A percentile compares a stretch with the other conserved stretches of the same genome.
These are phyloP conservation scores for Drosophila kurseongensis DNA, from an alignment of 1,140 invertebrate species.

Conservation along the genomic window DNA sequence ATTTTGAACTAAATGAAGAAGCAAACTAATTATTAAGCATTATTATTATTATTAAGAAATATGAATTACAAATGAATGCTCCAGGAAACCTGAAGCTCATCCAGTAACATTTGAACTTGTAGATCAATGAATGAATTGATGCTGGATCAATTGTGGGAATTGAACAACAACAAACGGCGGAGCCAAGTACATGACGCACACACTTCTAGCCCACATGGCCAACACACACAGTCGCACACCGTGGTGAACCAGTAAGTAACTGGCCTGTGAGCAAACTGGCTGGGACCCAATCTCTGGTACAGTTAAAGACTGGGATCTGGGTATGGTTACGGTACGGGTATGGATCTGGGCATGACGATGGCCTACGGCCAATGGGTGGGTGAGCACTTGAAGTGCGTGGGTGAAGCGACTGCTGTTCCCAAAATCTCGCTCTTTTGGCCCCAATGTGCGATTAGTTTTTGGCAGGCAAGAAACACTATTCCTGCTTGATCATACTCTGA, in stretches of 20 bases:
- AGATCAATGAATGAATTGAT: constrained; percentile 41
- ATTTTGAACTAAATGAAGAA: too few relatives aligned
- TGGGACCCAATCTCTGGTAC: constrained; percentile 48
- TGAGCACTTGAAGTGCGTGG: constrained; percentile 54
- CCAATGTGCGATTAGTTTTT: constrained; percentile 25
- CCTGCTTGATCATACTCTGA: constrained; percentile 7
- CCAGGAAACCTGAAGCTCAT: background rate
- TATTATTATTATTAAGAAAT: too few relatives aligned
- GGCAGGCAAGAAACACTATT: background rate
- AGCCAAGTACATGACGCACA: constrained; percentile 57
- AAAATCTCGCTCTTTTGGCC: constrained; percentile 27
- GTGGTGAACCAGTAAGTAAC: constrained; percentile 35
- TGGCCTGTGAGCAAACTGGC: constrained; percentile 58
- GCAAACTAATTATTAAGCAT: too few relatives aligned
- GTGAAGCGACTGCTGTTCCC: constrained; percentile 46
- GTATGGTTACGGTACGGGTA: constrained; percentile 18
- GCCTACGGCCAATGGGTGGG: constrained; percentile 73
- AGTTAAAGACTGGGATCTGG: constrained; percentile 53
- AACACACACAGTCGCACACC: constrained; percentile 8
- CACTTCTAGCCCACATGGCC: constrained; percentile 65
- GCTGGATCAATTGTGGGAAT: constrained; percentile 34
- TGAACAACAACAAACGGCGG: constrained; percentile 16
- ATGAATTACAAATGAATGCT: too few relatives aligned
- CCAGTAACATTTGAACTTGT: background rate
- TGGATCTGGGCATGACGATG: constrained; percentile 47